Base-by-base conservation (phyloP, 2,797 vertebrate genomes). In the Acanthurus leucopareius region DNA sequence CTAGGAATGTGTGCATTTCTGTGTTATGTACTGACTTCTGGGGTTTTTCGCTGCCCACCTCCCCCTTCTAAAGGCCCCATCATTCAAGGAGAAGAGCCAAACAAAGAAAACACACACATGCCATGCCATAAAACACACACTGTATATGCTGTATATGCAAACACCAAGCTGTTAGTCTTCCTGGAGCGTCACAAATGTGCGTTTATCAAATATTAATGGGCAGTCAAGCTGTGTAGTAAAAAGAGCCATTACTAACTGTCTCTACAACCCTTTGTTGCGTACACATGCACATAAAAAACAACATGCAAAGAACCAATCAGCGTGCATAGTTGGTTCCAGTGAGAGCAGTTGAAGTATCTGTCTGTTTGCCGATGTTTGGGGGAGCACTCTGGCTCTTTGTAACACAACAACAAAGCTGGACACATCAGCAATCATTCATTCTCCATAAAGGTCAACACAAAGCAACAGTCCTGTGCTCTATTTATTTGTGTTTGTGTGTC, bases 161-260 rank as follows among this genome's bases (percentile, higher is more conserved):
- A 73, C 67, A 69, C 63, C 17, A 4, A 44, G 32, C 49, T 71
- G 76, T 74, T 73, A 66, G 58, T 72, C 63, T 67, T 82, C 73
- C 78, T 80, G 78, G 58, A 82, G 70, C 54, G 14, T 85, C 75
- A 64, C 67, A 77, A 83, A 86, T 25, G 47, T 57, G 71, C 62
- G 75, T 75, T 64, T 60, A 88, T 91, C 67, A 93, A 92, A 92
- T 86, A 91, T 85, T 89, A 54, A 93, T 88, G 69, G 44, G 66
- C 56, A 83, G 82, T 80, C 75, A 77, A 68, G 69, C 82, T 85
- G 84, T 79, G 86, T 52, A 61, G 76, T 85, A 65, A 85, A 86
- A 90, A 77, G 60, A 61, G 48, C 79, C 80, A 86, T 88, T 89
- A 89, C 67, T 32, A 82, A 83, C 53, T 25, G 60, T 83, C 69